phyloP scores from a whole-genome alignment of 2,888 invertebrate species.

The Cephus sareptanus region DNA sequence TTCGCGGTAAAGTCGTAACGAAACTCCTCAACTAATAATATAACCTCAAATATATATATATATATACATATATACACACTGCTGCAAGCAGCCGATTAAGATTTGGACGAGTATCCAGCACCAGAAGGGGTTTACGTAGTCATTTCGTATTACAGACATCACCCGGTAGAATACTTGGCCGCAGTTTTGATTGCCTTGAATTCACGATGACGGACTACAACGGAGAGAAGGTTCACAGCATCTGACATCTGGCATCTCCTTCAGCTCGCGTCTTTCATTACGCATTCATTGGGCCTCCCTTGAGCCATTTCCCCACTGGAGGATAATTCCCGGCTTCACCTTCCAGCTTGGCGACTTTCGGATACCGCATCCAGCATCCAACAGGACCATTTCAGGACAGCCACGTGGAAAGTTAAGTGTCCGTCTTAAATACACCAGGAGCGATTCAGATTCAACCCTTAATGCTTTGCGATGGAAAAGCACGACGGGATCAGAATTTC shows the following conservation, averaged over 20 bases:
- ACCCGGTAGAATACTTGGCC: not conserved
- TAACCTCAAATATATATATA: constrained; percentile 5
- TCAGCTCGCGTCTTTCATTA: not conserved
- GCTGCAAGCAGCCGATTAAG: not conserved
- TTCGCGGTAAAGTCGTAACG: constrained; percentile 29
- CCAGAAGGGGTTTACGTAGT: constrained; percentile 20
- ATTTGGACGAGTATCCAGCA: not conserved
- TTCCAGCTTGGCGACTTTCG: constrained; percentile 1
- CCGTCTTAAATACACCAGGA: not conserved
- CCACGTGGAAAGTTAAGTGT: not conserved
- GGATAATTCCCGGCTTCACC: constrained; percentile 18
- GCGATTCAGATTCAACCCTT: not conserved
- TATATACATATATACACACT: not conserved
- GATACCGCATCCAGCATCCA: not conserved
- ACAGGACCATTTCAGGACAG: not conserved
- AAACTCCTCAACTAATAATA: constrained; percentile 28
- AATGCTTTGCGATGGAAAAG: not conserved
- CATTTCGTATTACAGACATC: constrained; percentile 18
- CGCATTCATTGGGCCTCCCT: not conserved
- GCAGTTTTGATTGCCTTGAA: not conserved
- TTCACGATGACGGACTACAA: constrained; percentile 1
- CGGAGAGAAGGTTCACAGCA: not conserved
- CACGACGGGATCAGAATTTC: not conserved
- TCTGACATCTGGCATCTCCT: not conserved
- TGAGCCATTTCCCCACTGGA: constrained; percentile 2